Evolutionary conservation across 1,140 invertebrate species (phyloP).

Genomic region (Drosophila pseudoananassae): DNA sequence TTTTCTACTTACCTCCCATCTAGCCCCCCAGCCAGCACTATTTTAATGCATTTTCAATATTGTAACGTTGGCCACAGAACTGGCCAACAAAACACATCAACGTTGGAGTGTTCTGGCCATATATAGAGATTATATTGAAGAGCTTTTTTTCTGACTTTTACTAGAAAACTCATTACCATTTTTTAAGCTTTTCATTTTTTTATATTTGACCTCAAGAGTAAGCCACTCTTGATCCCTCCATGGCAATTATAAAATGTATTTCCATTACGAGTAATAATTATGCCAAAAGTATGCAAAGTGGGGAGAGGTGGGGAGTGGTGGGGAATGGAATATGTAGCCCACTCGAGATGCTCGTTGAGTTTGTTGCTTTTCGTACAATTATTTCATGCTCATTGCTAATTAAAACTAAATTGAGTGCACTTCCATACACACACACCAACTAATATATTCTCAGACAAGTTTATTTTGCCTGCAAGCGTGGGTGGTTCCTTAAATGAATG

Average conservation of each 20-base stretch:
- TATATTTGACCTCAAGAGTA: constrained; percentile 34
- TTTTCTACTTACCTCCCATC: constrained; percentile 56
- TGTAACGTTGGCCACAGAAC: constrained; percentile 28
- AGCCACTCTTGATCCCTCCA: constrained; percentile 18
- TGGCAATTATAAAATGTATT: constrained; percentile 74
- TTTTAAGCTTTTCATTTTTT: too few species aligned
- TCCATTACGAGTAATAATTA: constrained; percentile 74
- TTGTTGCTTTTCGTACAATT: constrained; percentile 74
- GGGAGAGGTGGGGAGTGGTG: background rate
- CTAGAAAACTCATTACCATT: too few species aligned
- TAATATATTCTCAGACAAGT: constrained; percentile 5
- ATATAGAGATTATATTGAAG: constrained; percentile 25
- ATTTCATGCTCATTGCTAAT: constrained; percentile 80
- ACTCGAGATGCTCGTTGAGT: constrained; percentile 70
- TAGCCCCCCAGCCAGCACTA: background rate
- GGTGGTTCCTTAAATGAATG: background rate
- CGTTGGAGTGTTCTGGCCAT: constrained; percentile 20
- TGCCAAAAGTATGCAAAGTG: constrained; percentile 53
- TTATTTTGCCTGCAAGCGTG: constrained; percentile 1
- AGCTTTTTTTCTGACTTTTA: too few species aligned
- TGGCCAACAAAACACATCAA: constrained; percentile 16
- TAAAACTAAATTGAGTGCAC: constrained; percentile 80
- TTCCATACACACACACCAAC: constrained; percentile 1
- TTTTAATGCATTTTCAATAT: constrained; percentile 47
- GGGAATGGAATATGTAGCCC: constrained; percentile 20